phyloP scores from a whole-genome alignment of 2,797 vertebrate genomes.

The Sylvilagus floridanus region DNA sequence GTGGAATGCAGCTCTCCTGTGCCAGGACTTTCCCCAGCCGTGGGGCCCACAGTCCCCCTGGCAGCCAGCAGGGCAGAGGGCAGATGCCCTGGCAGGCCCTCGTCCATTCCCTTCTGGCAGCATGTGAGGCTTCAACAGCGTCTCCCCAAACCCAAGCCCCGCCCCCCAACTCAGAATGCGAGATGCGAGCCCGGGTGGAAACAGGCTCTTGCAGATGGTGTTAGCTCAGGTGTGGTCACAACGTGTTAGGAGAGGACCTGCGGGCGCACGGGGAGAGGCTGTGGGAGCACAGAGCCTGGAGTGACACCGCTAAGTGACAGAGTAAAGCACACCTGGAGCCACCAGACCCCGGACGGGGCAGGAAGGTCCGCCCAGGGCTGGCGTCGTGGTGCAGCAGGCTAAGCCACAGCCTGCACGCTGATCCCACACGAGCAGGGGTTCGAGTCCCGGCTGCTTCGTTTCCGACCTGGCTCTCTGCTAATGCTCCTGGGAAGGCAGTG shows the following conservation, averaged over 20 bases:
- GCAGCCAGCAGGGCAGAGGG: not conserved
- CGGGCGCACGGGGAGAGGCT: not conserved
- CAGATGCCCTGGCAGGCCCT: not conserved
- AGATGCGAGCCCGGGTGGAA: not conserved
- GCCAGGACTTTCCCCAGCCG: not conserved
- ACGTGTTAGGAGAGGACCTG: not conserved
- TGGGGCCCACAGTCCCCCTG: not conserved
- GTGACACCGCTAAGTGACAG: not conserved
- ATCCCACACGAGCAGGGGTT: too few species aligned
- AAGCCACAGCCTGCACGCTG: too few species aligned
- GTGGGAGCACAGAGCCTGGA: rapidly evolving
- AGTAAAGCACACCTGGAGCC: not conserved
- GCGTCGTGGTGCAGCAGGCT: too few species aligned
- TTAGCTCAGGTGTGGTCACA: not conserved
- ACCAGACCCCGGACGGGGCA: not conserved
- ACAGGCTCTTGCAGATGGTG: not conserved
- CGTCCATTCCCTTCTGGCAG: not conserved
- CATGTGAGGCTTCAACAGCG: not conserved
- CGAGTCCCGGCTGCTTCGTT: too few species aligned
- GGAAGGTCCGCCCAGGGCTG: not conserved
- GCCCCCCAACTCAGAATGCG: not conserved
- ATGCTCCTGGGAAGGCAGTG: too few species aligned
- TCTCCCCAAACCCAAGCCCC: not conserved
- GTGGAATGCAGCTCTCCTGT: not conserved
- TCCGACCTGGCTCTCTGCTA: too few species aligned